Base-by-base conservation (phyloP, 2,888 invertebrate genomes). In the Caenorhabditis japonica region DNA sequence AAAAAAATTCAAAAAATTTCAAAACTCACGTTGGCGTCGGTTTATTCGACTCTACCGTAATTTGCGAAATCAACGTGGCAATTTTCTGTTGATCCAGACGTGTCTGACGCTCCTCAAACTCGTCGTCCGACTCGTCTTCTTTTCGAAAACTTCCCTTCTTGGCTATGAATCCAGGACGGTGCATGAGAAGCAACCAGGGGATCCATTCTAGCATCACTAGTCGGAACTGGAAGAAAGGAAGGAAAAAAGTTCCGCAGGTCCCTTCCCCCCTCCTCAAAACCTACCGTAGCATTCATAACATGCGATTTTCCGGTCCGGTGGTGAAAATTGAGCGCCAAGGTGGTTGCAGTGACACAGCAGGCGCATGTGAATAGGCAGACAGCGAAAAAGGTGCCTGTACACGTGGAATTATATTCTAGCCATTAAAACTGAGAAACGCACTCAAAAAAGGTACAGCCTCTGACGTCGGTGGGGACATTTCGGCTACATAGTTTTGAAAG, bases 401-500 rank as follows among this genome's bases (percentile, higher is more conserved):
- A 7, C 10, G 30, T 5, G 30, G 10, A 7, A 30, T 30, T 30
- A 10, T 7, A 7, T 30, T 30, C 10, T 30, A 7, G 30, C 7
- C 5, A 30, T 30, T 30, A 38, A n/a, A 62, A 1, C 36, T 2
- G 1, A 21, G 1, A n/a, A 43, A 23, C 52, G 44, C 2, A 75
- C 82, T 76, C 25, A 82, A 47, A 43, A 83, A 81, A 12, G 82
- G 82, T 13, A 82, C 80, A 15, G 83, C 78, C 61, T 83, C 81
- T 4, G 81, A 81, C 10, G 83, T 83, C 0, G 83, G 82, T 3
- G 83, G 83, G 8, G 83, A 83, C 36, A 83, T 47, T 59, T 83
- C 83, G 7, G 82, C 78, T 7, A 83, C 82, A 51, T 83, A 80
- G 51, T 83, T 83, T 79, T 83, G 83, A 47, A 83, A 83, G 23